These are phyloP conservation scores for Limnothrissa miodon DNA, from an alignment of 2,113 vertebrate species.

Conservation along the genomic window DNA sequence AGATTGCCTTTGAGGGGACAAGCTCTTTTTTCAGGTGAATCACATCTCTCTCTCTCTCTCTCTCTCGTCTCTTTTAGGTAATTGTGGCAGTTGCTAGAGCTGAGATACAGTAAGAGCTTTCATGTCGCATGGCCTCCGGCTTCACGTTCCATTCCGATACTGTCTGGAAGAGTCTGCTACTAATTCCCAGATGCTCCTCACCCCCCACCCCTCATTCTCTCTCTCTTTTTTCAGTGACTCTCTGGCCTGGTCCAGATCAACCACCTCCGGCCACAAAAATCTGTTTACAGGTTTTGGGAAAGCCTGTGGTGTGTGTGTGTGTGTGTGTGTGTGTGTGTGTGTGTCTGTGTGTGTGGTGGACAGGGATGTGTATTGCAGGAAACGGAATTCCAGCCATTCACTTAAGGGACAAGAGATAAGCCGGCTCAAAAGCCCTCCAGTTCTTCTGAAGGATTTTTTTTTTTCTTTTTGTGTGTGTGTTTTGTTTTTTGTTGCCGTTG, in stretches of 20 bases:
- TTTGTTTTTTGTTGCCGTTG: neutral
- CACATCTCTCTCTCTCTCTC: neutral
- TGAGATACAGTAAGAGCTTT: neutral
- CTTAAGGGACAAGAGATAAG: constrained; percentile 13
- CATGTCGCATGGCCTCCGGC: neutral
- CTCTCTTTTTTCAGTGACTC: neutral
- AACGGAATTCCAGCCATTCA: constrained; percentile 14
- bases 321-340: neutral
- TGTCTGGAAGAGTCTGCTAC: constrained; percentile 11
- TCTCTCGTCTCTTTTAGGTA: neutral
- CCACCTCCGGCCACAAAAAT: neutral
- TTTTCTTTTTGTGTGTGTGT: neutral
- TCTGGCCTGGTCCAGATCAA: constrained; percentile 2
- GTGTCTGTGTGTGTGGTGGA: neutral
- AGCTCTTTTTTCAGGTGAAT: constrained; percentile 5
- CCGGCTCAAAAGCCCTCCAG: constrained; percentile 9
- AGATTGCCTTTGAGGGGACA: constrained; percentile 18
- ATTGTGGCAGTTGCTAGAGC: constrained; percentile 1
- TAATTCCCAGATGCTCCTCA: constrained; percentile 5
- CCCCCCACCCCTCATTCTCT: neutral
- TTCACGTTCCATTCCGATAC: constrained; percentile 11
- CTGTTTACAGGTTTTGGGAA: constrained; percentile 3
- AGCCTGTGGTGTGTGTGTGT: constrained; percentile 9
- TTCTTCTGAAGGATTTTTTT: neutral
- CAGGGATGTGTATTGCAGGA: neutral